Evolutionary conservation across 1,140 invertebrate species (phyloP).

Genomic region (Hydropsyche tenuis): DNA sequence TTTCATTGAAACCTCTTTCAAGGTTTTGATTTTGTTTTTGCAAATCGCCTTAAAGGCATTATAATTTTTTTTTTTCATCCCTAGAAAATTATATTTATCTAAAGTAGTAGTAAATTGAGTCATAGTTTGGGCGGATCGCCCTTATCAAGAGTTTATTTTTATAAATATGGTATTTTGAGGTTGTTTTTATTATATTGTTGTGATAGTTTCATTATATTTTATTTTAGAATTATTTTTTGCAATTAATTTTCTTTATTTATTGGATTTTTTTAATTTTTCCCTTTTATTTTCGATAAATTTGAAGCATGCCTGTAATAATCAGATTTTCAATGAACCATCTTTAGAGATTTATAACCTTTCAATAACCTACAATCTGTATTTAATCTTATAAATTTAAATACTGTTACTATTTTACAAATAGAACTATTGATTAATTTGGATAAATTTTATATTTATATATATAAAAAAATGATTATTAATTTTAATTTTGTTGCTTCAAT

Average conservation of each 20-base stretch:
- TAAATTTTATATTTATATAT: neutral
- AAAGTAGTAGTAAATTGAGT: neutral
- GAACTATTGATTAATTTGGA: too few species aligned
- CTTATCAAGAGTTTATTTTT: neutral
- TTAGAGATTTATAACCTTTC: too few species aligned
- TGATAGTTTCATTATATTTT: constrained; percentile 9
- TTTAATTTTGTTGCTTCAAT: neutral
- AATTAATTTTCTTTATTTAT: neutral
- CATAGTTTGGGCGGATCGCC: neutral
- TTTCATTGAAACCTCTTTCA: too few species aligned
- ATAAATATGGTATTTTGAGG: neutral
- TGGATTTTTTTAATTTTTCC: neutral
- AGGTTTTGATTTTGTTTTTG: neutral
- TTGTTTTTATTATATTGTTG: constrained; percentile 15
- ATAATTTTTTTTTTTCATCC: neutral
- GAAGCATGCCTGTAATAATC: neutral
- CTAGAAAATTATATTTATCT: neutral
- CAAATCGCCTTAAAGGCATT: constrained; percentile 11
- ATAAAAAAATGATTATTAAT: neutral
- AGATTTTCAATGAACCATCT: neutral
- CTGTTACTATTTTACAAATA: too few species aligned
- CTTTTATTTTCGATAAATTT: neutral
- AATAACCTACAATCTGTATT: too few species aligned
- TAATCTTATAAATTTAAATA: too few species aligned
- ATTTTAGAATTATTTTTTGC: neutral